Conservation (phyloP, 2,113 vertebrate genomes). For the Calyptommatus sinebrachiatus region DNA sequence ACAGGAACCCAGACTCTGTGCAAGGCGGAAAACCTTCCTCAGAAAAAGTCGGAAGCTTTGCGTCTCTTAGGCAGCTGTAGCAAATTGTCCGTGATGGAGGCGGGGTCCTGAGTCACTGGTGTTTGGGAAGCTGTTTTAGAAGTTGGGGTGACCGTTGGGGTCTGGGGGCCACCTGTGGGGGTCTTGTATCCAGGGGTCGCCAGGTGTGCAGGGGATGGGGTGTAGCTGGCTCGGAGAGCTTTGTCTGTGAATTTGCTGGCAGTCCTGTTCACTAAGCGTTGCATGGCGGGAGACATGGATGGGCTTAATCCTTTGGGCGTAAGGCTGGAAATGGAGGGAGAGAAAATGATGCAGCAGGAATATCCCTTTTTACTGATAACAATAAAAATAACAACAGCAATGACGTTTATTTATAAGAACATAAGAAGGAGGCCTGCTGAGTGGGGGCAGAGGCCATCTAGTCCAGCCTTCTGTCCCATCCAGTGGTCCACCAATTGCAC, state of each 20-base stretch:
- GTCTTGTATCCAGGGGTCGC: conserved; percentile 77
- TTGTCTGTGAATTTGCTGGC: conserved; percentile 96
- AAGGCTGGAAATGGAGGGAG: conserved; percentile 75
- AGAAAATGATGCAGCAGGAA: no score
- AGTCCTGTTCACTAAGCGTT: conserved; percentile 90
- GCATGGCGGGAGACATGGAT: conserved; percentile 90
- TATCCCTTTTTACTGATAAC: no score
- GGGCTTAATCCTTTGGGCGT: conserved; percentile 93
- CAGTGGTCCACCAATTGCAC: no score
- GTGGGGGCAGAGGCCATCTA: no score
- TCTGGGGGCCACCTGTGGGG: conserved; percentile 73
- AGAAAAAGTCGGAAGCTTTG: conserved; percentile 87
- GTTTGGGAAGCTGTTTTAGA: conserved; percentile 77
- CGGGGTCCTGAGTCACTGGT: conserved; percentile 82
- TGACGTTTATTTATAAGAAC: no score
- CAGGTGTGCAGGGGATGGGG: conserved; percentile 87
- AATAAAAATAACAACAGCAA: no score
- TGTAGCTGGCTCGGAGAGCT: conserved; percentile 94
- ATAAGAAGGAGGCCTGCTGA: no score
- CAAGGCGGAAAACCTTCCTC: conserved; percentile 14
- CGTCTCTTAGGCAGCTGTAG: conserved; percentile 93
- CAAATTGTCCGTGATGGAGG: conserved; percentile 94
- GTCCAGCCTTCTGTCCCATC: no score
- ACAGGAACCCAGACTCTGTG: neutral
- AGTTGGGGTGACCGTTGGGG: conserved; percentile 81